Conservation (phyloP, 1,140 invertebrate genomes). For the Akabosia matsudoensis region DNA sequence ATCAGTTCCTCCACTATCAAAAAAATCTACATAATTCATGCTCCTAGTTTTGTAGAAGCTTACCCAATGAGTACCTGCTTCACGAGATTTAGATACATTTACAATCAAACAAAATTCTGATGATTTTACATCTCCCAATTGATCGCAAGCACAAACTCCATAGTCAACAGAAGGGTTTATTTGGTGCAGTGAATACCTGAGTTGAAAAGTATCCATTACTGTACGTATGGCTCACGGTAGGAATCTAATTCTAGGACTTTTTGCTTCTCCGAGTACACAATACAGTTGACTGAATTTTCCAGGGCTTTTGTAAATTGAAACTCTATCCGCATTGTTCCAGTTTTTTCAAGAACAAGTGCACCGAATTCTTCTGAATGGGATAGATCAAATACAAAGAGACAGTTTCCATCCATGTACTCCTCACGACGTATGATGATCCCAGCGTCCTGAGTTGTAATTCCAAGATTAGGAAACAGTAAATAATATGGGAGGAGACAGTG, state of each 20-base stretch:
- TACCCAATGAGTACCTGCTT: constrained; percentile 37
- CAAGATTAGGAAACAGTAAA: constrained; percentile 31
- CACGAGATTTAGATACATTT: constrained; percentile 18
- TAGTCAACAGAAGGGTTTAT: neutral
- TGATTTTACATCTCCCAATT: neutral
- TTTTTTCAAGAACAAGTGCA: constrained; percentile 25
- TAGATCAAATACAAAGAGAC: constrained; percentile 37
- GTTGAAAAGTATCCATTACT: constrained; percentile 24
- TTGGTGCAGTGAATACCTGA: neutral
- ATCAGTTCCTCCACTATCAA: constrained; percentile 29
- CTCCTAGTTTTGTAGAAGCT: constrained; percentile 22
- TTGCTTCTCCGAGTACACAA: constrained; percentile 32
- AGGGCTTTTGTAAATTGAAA: constrained; percentile 26
- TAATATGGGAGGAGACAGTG: constrained; percentile 34
- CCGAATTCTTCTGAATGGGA: neutral
- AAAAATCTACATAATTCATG: constrained; percentile 26
- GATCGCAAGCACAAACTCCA: constrained; percentile 16
- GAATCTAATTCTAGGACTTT: constrained; percentile 31
- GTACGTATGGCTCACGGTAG: constrained; percentile 9
- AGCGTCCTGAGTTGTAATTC: constrained; percentile 28
- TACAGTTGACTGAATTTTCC: constrained; percentile 28
- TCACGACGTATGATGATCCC: constrained; percentile 17
- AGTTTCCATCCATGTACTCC: constrained; percentile 19
- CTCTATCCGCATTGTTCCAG: constrained; percentile 34
- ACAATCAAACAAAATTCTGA: constrained; percentile 23